phyloP scores from a whole-genome alignment of 2,797 vertebrate species.

The Cheirogaleus major region DNA sequence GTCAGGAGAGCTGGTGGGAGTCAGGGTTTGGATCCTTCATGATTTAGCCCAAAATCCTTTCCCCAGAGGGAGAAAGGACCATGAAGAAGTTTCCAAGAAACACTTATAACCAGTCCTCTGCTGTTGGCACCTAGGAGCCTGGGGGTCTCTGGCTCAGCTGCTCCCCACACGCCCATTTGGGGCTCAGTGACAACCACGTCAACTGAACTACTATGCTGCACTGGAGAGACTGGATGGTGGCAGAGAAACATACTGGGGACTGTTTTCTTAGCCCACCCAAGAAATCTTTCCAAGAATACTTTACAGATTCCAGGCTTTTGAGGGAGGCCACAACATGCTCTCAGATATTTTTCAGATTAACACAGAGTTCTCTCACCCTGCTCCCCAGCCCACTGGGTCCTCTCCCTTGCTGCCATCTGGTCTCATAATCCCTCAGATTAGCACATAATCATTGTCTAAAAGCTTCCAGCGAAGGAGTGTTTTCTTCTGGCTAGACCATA shows the following conservation, averaged over 20 bases:
- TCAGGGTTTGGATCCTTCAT: background rate
- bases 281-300: background rate
- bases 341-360: background rate
- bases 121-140: background rate
- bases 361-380: background rate
- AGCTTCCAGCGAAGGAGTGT: background rate
- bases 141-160: background rate
- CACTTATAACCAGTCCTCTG: background rate
- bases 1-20: background rate
- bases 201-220: background rate
- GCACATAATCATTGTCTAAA: background rate
- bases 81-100: background rate
- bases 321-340: background rate
- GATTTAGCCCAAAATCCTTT: background rate
- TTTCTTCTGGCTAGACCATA: background rate
- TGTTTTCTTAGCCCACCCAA: background rate
- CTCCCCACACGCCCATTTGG: background rate
- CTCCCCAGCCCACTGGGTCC: background rate
- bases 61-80: background rate
- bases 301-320: background rate
- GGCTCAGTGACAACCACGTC: background rate
- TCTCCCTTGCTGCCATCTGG: background rate
- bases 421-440: background rate
- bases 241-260: background rate
- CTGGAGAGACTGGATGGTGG: background rate